These are phyloP conservation scores for Hecatera dysodea DNA, from an alignment of 2,888 invertebrate species.

Conservation along the genomic window DNA sequence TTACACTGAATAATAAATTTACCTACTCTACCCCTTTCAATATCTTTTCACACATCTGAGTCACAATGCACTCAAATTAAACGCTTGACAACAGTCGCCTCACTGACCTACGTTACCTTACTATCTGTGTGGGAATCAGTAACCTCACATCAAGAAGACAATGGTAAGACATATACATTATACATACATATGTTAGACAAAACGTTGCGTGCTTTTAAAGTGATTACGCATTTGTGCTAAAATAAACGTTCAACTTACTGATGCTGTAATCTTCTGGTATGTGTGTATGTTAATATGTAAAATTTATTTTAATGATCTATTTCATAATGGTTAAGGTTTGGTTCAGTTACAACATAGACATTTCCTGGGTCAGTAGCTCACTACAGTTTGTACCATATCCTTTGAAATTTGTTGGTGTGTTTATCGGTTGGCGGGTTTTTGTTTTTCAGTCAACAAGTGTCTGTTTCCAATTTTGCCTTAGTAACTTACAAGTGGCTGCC, in stretches of 20 bases:
- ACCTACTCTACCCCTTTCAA: no score
- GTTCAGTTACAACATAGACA: background rate
- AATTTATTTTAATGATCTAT: background rate
- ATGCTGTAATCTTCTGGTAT: background rate
- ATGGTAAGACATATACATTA: slow-evolving; percentile 30
- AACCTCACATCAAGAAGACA: slow-evolving; percentile 26
- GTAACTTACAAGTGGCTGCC: no score
- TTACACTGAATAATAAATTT: no score
- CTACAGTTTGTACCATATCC: no score
- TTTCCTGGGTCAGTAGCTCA: no score
- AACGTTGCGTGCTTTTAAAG: slow-evolving; percentile 43
- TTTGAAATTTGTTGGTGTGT: no score
- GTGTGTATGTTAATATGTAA: no score
- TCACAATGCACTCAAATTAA: slow-evolving; percentile 16
- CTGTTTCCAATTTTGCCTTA: no score
- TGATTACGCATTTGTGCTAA: slow-evolving; percentile 31
- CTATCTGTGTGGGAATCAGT: slow-evolving; percentile 48
- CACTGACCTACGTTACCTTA: slow-evolving; percentile 25
- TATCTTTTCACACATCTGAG: background rate
- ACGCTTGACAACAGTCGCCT: slow-evolving; percentile 24
- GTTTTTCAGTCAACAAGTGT: no score
- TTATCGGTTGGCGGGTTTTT: no score
- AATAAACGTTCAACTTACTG: slow-evolving; percentile 1
- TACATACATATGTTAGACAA: slow-evolving; percentile 37
- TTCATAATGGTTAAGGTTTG: slow-evolving; percentile 20